phyloP scores from a whole-genome alignment of 2,113 vertebrate species.

The Dolichotis patagonum region DNA sequence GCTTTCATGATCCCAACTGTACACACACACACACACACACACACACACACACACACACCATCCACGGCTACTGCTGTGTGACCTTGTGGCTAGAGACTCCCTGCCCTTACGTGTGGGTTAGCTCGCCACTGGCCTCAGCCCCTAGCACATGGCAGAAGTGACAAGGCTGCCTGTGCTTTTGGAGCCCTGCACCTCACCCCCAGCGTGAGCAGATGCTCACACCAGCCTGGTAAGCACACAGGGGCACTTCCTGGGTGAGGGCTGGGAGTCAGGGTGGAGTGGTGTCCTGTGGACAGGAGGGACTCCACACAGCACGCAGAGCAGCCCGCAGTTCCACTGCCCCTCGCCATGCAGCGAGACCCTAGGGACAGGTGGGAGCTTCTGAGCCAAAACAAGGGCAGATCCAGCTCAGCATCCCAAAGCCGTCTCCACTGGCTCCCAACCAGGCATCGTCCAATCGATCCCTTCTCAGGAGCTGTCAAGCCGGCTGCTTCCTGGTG shows the following conservation, averaged over 20 bases:
- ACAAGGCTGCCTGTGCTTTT: neutral
- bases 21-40: neutral
- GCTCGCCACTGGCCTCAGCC: neutral
- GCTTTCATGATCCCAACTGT: neutral
- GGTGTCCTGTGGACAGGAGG: rapidly evolving
- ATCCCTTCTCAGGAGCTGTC: conserved; percentile 37
- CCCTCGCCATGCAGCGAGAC: neutral
- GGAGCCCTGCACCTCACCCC: neutral
- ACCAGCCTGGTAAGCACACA: neutral
- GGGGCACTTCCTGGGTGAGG: neutral
- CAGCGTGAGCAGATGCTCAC: neutral
- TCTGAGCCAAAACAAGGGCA: neutral
- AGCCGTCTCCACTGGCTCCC: neutral
- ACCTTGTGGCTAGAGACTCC: neutral
- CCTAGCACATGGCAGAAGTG: neutral
- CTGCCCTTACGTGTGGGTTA: neutral
- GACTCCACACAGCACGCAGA: too few species aligned
- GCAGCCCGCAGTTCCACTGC: rapidly evolving
- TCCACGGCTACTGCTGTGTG: neutral
- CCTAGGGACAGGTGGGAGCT: neutral
- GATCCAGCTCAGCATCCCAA: neutral
- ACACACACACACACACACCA: neutral
- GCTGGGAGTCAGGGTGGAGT: neutral
- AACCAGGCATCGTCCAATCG: conserved; percentile 23
- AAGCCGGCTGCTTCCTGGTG: neutral